Base-by-base conservation (phyloP, 2,797 vertebrate genomes). In the Morelia viridis region DNA sequence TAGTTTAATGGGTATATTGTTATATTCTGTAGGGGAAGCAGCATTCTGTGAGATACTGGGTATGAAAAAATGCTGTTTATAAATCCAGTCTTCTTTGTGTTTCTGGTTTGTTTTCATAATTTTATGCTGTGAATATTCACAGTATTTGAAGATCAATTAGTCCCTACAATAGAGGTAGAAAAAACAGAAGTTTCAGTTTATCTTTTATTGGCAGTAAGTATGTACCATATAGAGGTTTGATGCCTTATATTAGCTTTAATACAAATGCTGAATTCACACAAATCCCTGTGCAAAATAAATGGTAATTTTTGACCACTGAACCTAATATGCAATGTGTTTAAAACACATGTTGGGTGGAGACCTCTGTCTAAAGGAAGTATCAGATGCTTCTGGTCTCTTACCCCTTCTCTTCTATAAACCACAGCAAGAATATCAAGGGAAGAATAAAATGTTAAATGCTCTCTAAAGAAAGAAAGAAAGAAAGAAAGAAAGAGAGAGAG, bases 311-410 rank as follows among this genome's bases (percentile, higher is more conserved):
- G 94, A 95, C 92, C 94, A 92, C 46, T 96, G 93, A 96, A 95
- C 91, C 46, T 68, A 87, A 92, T 88, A 88, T 31, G 88, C 94
- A 94, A 95, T 95, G 76, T 96, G 90, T 95, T 95, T 93, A 87
- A 97, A 96, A 93, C 96, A 96, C 83, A 83, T 94, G 94, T 94
- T 96, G 96, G 95, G 95, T 95, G 96, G 96, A 96, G 93, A 65
- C 89, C 94, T 85, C 10, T 58, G 89, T 94, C 94, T 95, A 93
- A 93, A 96, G 96, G 96, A 97, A 96, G 83, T 94, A 97, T 97
- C 96, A 94, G 89, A 94, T 96, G 92, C 93, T 95, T 84, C 46
- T 91, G 94, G 93, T 91, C 80, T 90, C 85, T 83, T 89, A 93
- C 92, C 58, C 65, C 87, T 93, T 92, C 89, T 92, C 85, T 94